phyloP scores from a whole-genome alignment of 2,888 invertebrate species.

The Macrosiphum euphorbiae region DNA sequence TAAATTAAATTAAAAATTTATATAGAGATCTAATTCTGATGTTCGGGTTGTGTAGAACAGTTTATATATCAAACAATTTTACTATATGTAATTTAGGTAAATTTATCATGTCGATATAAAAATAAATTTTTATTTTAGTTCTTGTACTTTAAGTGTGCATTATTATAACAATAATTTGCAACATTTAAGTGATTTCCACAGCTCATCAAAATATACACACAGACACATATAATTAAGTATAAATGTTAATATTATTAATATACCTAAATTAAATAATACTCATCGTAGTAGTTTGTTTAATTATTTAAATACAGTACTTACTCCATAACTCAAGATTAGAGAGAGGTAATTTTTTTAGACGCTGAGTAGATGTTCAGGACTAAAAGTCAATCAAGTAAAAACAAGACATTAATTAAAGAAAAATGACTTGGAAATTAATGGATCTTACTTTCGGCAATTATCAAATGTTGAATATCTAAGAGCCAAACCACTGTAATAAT shows the following conservation, averaged over 20 bases:
- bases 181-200: slow-evolving; percentile 18
- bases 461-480: background rate
- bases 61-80: background rate
- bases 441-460: background rate
- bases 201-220: background rate
- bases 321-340: slow-evolving; percentile 5
- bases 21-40: background rate
- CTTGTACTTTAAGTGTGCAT: background rate
- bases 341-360: background rate
- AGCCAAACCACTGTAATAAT: background rate
- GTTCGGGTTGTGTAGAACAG: background rate
- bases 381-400: background rate
- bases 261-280: slow-evolving; percentile 12
- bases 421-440: background rate
- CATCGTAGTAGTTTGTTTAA: background rate
- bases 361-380: background rate
- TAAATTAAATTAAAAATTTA: background rate
- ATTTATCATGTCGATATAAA: background rate
- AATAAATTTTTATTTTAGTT: background rate
- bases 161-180: background rate
- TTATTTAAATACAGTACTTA: background rate
- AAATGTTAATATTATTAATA: background rate
- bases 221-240: slow-evolving; percentile 9
- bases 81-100: background rate
- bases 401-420: background rate